Evolutionary conservation across 2,888 invertebrate species (phyloP).

Genomic region (Drosophila seclusa): DNA sequence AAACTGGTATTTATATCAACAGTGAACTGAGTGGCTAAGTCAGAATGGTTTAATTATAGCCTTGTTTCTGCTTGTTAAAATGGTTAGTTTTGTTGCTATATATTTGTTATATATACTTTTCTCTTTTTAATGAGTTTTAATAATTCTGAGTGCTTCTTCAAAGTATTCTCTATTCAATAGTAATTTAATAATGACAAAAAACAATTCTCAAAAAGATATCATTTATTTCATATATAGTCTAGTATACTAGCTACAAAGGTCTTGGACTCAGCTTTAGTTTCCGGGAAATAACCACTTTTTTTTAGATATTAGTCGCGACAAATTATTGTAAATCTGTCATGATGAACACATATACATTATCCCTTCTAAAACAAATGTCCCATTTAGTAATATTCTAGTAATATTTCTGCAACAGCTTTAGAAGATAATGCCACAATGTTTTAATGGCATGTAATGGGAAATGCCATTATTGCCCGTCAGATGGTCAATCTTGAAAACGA

Average conservation of each 20-base stretch:
- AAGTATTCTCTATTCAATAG: background rate
- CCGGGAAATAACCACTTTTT: background rate
- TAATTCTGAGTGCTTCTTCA: background rate
- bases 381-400: background rate
- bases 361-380: background rate
- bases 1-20: background rate
- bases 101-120: background rate
- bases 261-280: background rate
- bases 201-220: background rate
- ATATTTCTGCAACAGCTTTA: background rate
- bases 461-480: constrained; percentile 24
- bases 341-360: background rate
- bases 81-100: background rate
- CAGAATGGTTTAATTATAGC: background rate
- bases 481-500: constrained; percentile 24
- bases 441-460: constrained; percentile 20
- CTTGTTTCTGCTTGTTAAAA: background rate
- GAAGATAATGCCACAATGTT: constrained; percentile 21
- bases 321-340: background rate
- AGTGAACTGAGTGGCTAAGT: background rate
- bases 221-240: background rate
- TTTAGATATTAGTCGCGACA: background rate
- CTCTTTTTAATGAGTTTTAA: background rate
- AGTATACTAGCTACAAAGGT: background rate
- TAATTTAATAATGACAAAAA: background rate